Base-by-base conservation (phyloP, 2,888 invertebrate genomes). In the Mechanitis messenoides region DNA sequence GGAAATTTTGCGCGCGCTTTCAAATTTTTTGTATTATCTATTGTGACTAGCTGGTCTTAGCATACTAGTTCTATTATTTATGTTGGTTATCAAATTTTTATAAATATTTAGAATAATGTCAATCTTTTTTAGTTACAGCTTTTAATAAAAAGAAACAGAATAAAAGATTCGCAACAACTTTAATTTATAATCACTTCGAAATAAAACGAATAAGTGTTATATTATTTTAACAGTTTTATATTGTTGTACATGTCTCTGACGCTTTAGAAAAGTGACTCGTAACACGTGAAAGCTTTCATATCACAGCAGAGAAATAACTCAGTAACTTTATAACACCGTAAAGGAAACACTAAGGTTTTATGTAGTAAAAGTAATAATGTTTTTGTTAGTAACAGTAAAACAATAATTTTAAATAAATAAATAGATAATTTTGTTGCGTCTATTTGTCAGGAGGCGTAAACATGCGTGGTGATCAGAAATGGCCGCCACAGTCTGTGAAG, bases 401-500 rank as follows among this genome's bases (percentile, higher is more conserved):
- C 3, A 35, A 1, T 7, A 9, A 42, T 42, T 42, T 42, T 9
- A 42, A 42, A 42, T 42, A 42, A 9, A 42, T 42, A 9, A 42
- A 11, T 42, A 9, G 9, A 42, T 42, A 9, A 2, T 42, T 9
- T 9, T 7, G 1, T 9, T 56, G 11, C n/a, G 4, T 12, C 12
- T n/a, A 7, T 68, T 71, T 56, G 7, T 60, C 70, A 94, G 94
- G 94, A 90, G 95, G 95, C 80, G 92, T 93, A 86, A 94, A 94
- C 84, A 94, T 95, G 93, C 93, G 96, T 76, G 96, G 96, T 72
- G 96, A 96, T 84, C 92, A 94, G 81, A 96, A 96, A 83, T 96
- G 96, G 96, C 96, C 96, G 74, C 96, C 96, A 71, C 93, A 93
- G 79, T 90, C 92, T 71, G 94, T 95, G 76, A 95, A 93, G 83